Evolutionary conservation across 1,140 invertebrate species (phyloP), one percentile per base, ranked within the genome.

Genomic region (Drosophila ambigua): DNA sequence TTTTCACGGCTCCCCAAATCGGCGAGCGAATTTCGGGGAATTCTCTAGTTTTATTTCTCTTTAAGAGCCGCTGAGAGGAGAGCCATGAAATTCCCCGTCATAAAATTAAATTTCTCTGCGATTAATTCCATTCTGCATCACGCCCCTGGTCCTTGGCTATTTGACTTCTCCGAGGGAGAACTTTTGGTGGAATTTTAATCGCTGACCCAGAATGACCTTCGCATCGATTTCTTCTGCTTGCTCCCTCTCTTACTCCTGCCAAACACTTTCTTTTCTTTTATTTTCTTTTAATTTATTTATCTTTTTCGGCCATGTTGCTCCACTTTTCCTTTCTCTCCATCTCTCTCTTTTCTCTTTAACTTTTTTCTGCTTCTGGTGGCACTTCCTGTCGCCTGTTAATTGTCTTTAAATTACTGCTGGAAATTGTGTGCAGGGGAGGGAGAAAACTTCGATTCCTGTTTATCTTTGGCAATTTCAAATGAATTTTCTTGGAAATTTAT

Each of bases 201-300:
- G 59, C 67, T 64, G 78, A 77, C 78, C 67, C 58, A 24, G 26
- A 63, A 63, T 67, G 61, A 72, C 61, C 62, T 66, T 60, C 46
- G 35, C 62, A 72, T 81, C 68, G 67, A 67, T 81, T 76, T 55
- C 57, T 35, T 15, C 20, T 49, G 28, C 65, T 7, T 15, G 50
- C 3, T 0, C 1, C 2, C 5, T 24, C 20, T 20, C 20, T 1
- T 1, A 0, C 39, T 2, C 59, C 26, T 8, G n/a, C 39, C 11
- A 15, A 2, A 23, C 7, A 13, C 20, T 20, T 20, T 20, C 0
- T 43, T 39, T 20, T 45, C 24, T 57, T 67, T 64, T 50, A 59
- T 72, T 73, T 71, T 59, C 43, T 24, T 75, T 64, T 50, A 72
- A 69, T 79, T 79, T 79, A 78, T 72, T 72, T 72, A 72, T 67